These are phyloP conservation scores for Carcinoscorpius rotundicauda DNA, from an alignment of 1,140 invertebrate species.

Conservation along the genomic window DNA sequence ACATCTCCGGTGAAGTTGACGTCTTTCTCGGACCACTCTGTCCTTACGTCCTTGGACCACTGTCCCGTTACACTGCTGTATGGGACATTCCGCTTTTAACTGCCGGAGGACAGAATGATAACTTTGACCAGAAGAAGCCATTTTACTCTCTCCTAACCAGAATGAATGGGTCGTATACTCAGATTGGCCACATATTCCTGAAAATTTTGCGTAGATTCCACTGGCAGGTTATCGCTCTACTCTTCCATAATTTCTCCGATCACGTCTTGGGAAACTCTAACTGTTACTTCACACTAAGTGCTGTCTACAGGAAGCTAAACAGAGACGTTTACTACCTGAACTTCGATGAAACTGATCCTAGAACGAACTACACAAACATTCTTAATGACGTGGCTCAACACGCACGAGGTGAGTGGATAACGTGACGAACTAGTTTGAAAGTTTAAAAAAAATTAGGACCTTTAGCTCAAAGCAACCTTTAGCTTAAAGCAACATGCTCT, in stretches of 20 bases:
- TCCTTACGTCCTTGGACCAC: constrained; percentile 80
- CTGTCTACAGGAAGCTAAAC: constrained; percentile 50
- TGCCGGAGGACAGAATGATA: constrained; percentile 65
- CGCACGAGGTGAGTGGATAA: constrained; percentile 59
- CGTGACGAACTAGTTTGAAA: too few relatives aligned
- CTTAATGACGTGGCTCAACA: constrained; percentile 49
- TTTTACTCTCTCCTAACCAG: constrained; percentile 65
- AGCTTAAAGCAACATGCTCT: too few relatives aligned
- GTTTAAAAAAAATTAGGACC: too few relatives aligned
- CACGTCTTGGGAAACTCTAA: constrained; percentile 46
- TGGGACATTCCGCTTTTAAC: constrained; percentile 81
- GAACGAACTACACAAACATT: constrained; percentile 44
- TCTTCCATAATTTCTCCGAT: constrained; percentile 29
- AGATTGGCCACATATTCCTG: constrained; percentile 43
- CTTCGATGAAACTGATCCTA: constrained; percentile 43
- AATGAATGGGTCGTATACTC: constrained; percentile 67
- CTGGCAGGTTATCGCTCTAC: constrained; percentile 46
- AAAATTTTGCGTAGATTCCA: constrained; percentile 53
- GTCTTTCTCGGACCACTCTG: constrained; percentile 82
- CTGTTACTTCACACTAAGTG: constrained; percentile 56
- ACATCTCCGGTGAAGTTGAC: constrained; percentile 47
- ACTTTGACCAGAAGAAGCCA: constrained; percentile 51
- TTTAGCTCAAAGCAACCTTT: too few relatives aligned
- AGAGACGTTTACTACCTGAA: constrained; percentile 42
- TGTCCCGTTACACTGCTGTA: constrained; percentile 69